Base-by-base conservation (phyloP, 2,113 vertebrate species). In the Triplophysa dalaica region DNA sequence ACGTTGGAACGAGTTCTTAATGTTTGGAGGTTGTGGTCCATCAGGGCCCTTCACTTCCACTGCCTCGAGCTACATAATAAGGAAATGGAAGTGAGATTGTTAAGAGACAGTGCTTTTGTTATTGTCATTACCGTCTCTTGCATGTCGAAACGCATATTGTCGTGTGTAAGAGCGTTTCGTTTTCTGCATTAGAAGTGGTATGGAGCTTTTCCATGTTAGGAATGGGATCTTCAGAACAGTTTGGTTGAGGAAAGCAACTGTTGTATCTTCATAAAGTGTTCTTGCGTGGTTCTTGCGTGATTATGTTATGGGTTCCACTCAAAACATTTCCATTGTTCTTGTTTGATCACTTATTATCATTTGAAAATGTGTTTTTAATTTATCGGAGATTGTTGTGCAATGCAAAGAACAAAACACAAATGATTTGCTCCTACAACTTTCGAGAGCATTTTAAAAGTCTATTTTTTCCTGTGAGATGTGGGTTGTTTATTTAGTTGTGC, bases 1-100 rank as follows among this genome's bases (percentile, higher is more conserved):
- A 26, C 26, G 61, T 56, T 22, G 33, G 3, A 14, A 43, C n/a
- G 14, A 64, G 82, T 69, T 82, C 56, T 22, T 21, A 8, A 58
- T 21, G 50, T 66, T 80, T 86, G 68, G 77, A 64, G 19, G 66
- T 65, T 78, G 0, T 60, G 77, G 79, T 81, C 77, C 84, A 85
- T 85, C 86, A 76, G 77, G 78, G 76, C 67, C 70, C 66, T 75
- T 75, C 67, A 76, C 80, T 85, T 87, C 86, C 88, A 87, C 75
- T 68, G 89, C 90, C 90, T 89, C 72, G 70, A 85, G 90, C 89
- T 89, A 88, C 90, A 92, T 84, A 92, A 92, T 90, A 91, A 91
- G 91, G 91, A 92, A 92, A 93, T 93, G 91, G 92, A 93, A 93
- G 88, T 87, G 87, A 87, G 87, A 89, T 86, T 82, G 90, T 93